phyloP scores from a whole-genome alignment of 1,140 invertebrate genomes.

The Saccostrea echinata region DNA sequence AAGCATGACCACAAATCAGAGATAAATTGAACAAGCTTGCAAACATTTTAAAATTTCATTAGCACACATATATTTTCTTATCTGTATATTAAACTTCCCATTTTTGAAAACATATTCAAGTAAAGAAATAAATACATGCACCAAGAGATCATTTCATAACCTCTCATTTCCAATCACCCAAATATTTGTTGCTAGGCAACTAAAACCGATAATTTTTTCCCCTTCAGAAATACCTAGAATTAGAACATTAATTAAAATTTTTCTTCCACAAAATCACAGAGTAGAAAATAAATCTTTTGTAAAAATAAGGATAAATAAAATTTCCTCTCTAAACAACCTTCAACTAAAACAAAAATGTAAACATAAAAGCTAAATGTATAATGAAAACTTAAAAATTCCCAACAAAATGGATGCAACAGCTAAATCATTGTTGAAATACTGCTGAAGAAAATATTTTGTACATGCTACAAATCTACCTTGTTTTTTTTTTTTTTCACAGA shows the following conservation, averaged over 20 bases:
- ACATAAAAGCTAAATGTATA: background rate
- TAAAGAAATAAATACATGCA: background rate
- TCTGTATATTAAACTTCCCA: too few relatives aligned
- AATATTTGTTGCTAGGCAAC: conserved; percentile 22
- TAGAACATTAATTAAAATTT: background rate
- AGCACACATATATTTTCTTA: background rate
- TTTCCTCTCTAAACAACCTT: background rate
- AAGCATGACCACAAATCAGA: background rate
- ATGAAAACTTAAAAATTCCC: too few relatives aligned
- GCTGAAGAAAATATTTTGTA: too few relatives aligned
- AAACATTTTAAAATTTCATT: background rate
- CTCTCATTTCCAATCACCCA: background rate
- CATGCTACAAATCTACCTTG: too few relatives aligned
- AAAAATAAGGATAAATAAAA: conserved; percentile 25
- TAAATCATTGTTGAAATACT: too few relatives aligned
- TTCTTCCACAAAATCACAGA: background rate
- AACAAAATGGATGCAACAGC: too few relatives aligned
- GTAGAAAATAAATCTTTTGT: background rate
- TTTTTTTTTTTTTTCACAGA: too few relatives aligned
- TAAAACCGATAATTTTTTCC: background rate
- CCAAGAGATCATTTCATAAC: background rate
- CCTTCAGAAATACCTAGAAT: background rate
- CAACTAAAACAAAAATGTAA: background rate
- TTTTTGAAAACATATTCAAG: too few relatives aligned
- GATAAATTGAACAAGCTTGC: background rate